phyloP scores from a whole-genome alignment of 2,113 vertebrate species.

The Callipepla californica region DNA sequence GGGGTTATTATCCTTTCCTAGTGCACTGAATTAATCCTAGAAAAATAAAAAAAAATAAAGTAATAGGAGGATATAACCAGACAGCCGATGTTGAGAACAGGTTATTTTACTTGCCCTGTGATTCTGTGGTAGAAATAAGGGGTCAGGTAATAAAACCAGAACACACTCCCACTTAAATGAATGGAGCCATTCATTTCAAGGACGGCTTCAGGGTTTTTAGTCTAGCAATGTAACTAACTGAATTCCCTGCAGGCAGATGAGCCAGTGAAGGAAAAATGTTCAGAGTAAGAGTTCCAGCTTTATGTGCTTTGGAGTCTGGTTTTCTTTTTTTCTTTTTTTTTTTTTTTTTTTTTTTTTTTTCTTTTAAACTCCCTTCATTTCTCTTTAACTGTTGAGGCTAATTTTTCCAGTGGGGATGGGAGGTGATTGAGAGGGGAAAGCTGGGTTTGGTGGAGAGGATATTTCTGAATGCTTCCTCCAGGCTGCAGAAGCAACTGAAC shows the following conservation, averaged over 20 bases:
- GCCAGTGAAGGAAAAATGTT: constrained; percentile 28
- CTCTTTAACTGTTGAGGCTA: background rate
- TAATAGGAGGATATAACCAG: constrained; percentile 14
- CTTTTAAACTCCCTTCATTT: background rate
- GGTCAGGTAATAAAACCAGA: constrained; percentile 66
- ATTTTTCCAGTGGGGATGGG: background rate
- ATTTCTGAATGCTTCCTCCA: background rate
- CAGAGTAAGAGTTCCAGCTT: constrained; percentile 33
- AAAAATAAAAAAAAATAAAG: constrained; percentile 27
- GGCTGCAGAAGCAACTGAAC: background rate
- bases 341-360: too few species aligned
- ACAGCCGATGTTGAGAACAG: constrained; percentile 11
- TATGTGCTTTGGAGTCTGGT: background rate
- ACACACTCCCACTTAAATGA: constrained; percentile 61
- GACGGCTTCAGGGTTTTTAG: constrained; percentile 48
- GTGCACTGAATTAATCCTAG: constrained; percentile 1
- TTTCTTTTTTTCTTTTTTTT: too few species aligned
- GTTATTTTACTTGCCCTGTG: constrained; percentile 57
- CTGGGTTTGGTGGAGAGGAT: background rate
- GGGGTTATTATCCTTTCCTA: background rate
- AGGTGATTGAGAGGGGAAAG: background rate
- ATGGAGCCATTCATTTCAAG: constrained; percentile 67
- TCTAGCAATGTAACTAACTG: constrained; percentile 35
- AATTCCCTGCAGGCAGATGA: constrained; percentile 61
- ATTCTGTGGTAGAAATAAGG: constrained; percentile 53